A percentile compares a stretch with the other conserved stretches of the same genome.
Evolutionary conservation across 2,113 vertebrate species (phyloP).

Genomic region (Neodon shergylaensis): DNA sequence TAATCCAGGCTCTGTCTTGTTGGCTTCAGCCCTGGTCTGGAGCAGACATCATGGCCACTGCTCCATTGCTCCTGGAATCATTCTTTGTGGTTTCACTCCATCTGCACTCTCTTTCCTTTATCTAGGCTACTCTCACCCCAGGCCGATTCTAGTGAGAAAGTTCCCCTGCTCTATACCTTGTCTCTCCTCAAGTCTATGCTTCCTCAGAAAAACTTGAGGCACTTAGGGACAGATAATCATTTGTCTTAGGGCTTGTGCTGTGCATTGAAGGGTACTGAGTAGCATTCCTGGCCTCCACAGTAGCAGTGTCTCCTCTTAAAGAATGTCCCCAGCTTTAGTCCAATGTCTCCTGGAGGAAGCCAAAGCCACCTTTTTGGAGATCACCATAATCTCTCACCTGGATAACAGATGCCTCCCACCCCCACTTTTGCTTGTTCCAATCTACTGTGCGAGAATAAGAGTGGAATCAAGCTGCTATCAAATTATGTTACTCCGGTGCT

Average conservation of each 20-base stretch:
- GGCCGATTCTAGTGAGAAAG: background rate
- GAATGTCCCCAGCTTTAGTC: background rate
- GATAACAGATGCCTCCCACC: background rate
- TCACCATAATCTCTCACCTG: background rate
- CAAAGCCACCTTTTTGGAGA: background rate
- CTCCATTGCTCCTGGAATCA: constrained; percentile 10
- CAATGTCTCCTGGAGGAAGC: background rate
- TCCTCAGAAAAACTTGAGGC: constrained; percentile 18
- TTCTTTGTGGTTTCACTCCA: constrained; percentile 19
- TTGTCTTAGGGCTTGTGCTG: background rate
- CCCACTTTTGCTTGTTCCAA: constrained; percentile 33
- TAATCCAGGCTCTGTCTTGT: background rate
- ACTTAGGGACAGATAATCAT: background rate
- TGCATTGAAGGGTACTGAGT: background rate
- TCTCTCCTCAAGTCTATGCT: background rate
- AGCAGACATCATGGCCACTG: background rate
- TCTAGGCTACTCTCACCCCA: background rate
- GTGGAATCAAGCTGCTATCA: background rate
- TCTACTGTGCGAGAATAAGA: background rate
- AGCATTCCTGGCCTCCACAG: background rate
- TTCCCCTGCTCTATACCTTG: background rate
- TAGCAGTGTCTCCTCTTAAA: background rate
- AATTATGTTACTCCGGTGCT: background rate
- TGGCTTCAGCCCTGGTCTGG: background rate
- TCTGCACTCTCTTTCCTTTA: background rate